A percentile compares a stretch with the other conserved stretches of the same genome.
Evolutionary conservation across 2,113 vertebrate species (phyloP).

Genomic region (Bagarius yarrelli): DNA sequence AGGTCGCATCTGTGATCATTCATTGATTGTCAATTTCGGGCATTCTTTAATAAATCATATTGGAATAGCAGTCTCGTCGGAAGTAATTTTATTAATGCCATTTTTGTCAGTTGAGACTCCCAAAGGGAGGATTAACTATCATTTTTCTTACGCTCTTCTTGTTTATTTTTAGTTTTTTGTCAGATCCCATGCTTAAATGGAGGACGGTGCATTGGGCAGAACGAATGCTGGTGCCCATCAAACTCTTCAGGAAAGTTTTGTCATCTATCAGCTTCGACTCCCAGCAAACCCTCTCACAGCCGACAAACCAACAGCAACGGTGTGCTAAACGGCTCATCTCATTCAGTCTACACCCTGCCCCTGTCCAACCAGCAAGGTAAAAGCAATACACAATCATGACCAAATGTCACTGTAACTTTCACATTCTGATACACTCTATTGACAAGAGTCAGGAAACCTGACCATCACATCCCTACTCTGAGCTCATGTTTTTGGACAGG

Average conservation of each 20-base stretch:
- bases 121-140: neutral
- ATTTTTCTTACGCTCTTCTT: constrained; percentile 1
- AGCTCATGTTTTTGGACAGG: too few species aligned
- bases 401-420: neutral
- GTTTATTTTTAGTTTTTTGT: constrained; percentile 70
- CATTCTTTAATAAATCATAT: neutral
- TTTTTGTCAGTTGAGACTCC: neutral
- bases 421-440: neutral
- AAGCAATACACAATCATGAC: neutral
- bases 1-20: too few species aligned
- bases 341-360: constrained; percentile 73
- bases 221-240: constrained; percentile 76
- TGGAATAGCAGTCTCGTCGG: neutral
- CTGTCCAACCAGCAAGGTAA: constrained; percentile 76
- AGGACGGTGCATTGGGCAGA: constrained; percentile 73
- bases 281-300: constrained; percentile 50
- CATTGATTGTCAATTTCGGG: too few species aligned
- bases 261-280: constrained; percentile 67
- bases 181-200: constrained; percentile 76
- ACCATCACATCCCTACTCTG: too few species aligned
- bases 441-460: too few species aligned
- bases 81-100: neutral
- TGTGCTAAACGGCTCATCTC: constrained; percentile 57
- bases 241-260: constrained; percentile 80
- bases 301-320: constrained; percentile 52